Conservation (phyloP, 1,140 invertebrate species). For the Antheraea mylitta region DNA sequence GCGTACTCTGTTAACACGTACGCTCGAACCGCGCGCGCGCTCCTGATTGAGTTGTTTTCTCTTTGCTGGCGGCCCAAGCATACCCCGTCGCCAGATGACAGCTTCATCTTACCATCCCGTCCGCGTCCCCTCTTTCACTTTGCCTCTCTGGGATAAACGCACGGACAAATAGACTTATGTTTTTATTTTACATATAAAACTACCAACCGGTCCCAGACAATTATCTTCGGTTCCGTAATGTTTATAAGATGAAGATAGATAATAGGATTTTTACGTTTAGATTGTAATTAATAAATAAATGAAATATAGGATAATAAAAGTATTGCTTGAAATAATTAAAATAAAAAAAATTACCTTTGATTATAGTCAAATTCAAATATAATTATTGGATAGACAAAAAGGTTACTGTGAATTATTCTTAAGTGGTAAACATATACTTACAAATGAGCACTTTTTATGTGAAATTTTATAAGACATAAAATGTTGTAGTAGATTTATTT, state of each 20-base stretch:
- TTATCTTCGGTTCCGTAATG: slow-evolving; percentile 41
- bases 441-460: too few species aligned
- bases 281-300: background rate
- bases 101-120: slow-evolving; percentile 56
- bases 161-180: slow-evolving; percentile 63
- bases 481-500: too few species aligned
- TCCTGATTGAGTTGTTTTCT: slow-evolving; percentile 53
- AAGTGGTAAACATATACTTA: too few species aligned
- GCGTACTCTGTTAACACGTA: slow-evolving; percentile 24
- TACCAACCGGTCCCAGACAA: slow-evolving; percentile 46
- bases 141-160: slow-evolving; percentile 38
- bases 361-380: too few species aligned
- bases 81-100: slow-evolving; percentile 54
- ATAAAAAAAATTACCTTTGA: too few species aligned
- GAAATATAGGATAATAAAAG: too few species aligned
- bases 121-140: slow-evolving; percentile 33
- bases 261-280: background rate
- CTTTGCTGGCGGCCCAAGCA: background rate
- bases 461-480: too few species aligned
- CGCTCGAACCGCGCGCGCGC: slow-evolving; percentile 43
- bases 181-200: slow-evolving; percentile 64
- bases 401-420: too few species aligned
- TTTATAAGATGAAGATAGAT: slow-evolving; percentile 32
- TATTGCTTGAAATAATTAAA: too few species aligned
- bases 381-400: too few species aligned